Conservation (phyloP, 2,113 vertebrate genomes). For the Chitala chitala region DNA sequence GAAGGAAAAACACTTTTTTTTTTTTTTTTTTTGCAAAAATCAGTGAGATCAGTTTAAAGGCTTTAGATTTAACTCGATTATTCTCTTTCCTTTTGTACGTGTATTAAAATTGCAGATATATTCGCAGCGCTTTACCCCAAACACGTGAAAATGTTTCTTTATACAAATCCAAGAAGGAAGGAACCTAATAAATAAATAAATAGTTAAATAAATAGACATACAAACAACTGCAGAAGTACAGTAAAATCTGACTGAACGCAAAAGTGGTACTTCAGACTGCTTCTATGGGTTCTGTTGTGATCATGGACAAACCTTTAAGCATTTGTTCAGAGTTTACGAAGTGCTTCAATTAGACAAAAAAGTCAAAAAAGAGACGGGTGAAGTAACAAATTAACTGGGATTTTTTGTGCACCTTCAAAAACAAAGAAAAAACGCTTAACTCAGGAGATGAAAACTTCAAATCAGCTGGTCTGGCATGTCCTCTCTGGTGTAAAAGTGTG, state of each 20-base stretch:
- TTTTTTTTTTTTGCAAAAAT: slow-evolving; percentile 9
- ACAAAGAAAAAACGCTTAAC: neutral
- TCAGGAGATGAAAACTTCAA: neutral
- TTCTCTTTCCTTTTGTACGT: neutral
- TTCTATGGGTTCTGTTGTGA: neutral
- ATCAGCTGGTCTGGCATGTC: neutral
- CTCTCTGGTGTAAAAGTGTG: neutral
- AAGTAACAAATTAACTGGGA: neutral
- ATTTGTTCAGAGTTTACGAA: too few relatives aligned
- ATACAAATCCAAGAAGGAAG: slow-evolving; percentile 35
- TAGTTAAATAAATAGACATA: slow-evolving; percentile 49
- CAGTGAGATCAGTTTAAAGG: neutral
- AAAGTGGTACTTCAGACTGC: neutral
- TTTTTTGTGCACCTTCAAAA: neutral
- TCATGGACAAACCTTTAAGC: neutral
- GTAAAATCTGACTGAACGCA: neutral
- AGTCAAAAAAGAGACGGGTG: neutral
- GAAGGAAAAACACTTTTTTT: neutral
- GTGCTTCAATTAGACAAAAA: too few relatives aligned
- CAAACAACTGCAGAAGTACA: slow-evolving; percentile 41
- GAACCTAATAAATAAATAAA: slow-evolving; percentile 44
- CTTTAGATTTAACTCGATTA: neutral
- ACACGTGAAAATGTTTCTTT: too few relatives aligned
- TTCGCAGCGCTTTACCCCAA: slow-evolving; percentile 32
- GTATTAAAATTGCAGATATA: slow-evolving; percentile 22